Conservation (phyloP, 2,113 vertebrate genomes). For the Thunnus thynnus region DNA sequence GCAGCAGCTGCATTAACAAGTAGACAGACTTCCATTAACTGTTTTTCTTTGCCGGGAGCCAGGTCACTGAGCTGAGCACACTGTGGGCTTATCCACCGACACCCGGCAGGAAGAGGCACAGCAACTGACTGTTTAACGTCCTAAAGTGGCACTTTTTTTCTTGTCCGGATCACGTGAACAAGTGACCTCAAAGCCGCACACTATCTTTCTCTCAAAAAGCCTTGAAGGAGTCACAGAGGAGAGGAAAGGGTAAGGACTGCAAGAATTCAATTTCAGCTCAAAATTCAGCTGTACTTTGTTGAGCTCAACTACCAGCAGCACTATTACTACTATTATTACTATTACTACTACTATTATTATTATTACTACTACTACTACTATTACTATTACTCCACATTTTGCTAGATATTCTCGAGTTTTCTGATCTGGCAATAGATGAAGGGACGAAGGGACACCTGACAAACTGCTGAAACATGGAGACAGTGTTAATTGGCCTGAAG, state of each 20-base stretch:
- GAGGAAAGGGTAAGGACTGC: conserved; percentile 52
- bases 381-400: conserved; percentile 33
- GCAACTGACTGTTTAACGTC: conserved; percentile 13
- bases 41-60: conserved; percentile 63
- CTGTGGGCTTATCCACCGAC: conserved; percentile 37
- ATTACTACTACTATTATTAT: conserved; percentile 70
- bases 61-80: conserved; percentile 68
- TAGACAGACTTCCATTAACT: conserved; percentile 56
- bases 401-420: conserved; percentile 14
- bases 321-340: conserved; percentile 70
- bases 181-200: conserved; percentile 31
- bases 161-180: conserved; percentile 36
- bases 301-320: conserved; percentile 53
- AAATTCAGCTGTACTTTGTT: conserved; percentile 65
- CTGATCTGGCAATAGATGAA: conserved; percentile 38
- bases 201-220: conserved; percentile 32
- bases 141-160: conserved; percentile 16
- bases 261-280: conserved; percentile 46
- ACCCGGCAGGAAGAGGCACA: conserved; percentile 27
- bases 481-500: conserved; percentile 21
- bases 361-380: conserved; percentile 71
- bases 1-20: conserved; percentile 51
- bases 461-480: conserved; percentile 33
- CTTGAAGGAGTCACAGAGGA: conserved; percentile 27
- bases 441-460: conserved; percentile 35